Conservation (phyloP, 2,113 vertebrate species). For the Tretioscincus oriximinensis region DNA sequence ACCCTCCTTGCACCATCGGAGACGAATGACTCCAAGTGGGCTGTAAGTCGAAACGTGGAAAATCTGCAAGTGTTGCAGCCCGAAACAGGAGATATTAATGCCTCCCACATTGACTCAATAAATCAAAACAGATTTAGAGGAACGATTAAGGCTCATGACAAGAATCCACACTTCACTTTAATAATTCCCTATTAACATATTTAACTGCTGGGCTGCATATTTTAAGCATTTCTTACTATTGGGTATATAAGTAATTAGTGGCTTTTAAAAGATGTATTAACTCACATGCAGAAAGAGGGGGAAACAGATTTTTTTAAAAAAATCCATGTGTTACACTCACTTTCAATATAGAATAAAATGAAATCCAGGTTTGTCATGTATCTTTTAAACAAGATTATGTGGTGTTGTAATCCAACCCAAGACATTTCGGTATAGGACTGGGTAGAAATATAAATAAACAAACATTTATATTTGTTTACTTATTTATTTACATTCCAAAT, state of each 20-base stretch:
- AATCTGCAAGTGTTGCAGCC: constrained; percentile 17
- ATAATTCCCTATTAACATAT: constrained; percentile 34
- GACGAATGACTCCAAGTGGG: constrained; percentile 49
- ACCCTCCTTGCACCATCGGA: constrained; percentile 24
- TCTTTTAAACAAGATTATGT: neutral
- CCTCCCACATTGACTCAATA: constrained; percentile 41
- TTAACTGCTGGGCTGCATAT: constrained; percentile 26
- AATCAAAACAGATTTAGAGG: constrained; percentile 39
- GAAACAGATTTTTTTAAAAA: neutral
- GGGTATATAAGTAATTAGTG: neutral
- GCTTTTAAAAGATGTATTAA: constrained; percentile 18
- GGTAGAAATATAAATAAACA: too few relatives aligned
- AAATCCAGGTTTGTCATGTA: neutral
- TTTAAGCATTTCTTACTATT: constrained; percentile 27
- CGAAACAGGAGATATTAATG: constrained; percentile 39
- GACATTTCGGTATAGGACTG: too few relatives aligned
- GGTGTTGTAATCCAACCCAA: too few relatives aligned
- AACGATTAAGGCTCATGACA: constrained; percentile 21
- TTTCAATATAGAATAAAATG: neutral
- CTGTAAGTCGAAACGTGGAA: constrained; percentile 32
- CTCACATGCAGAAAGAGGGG: neutral
- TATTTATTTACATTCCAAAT: too few relatives aligned
- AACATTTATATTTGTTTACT: too few relatives aligned
- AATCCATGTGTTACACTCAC: neutral
- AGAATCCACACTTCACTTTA: constrained; percentile 46